Evolutionary conservation across 1,140 invertebrate species (phyloP).

Genomic region (Mylabris phalerata): DNA sequence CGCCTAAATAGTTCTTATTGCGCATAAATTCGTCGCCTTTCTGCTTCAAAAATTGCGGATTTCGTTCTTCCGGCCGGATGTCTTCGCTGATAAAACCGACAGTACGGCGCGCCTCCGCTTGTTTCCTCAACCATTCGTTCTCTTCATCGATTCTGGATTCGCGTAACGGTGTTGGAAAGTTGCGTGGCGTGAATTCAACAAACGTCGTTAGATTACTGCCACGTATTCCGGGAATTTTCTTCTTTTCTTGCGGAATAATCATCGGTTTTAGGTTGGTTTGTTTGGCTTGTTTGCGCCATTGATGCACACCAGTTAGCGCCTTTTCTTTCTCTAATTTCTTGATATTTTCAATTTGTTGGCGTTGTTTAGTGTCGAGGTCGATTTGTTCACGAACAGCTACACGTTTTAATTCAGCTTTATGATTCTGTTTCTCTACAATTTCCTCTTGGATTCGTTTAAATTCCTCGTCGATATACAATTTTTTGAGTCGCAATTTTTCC

Average conservation of each 20-base stretch:
- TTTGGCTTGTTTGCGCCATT: conserved; percentile 46
- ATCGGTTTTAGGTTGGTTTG: conserved; percentile 22
- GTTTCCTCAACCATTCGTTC: conserved; percentile 75
- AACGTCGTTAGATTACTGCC: conserved; percentile 49
- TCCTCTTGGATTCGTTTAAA: conserved; percentile 45
- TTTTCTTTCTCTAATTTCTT: conserved; percentile 50
- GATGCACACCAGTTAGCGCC: conserved; percentile 59
- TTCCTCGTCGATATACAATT: conserved; percentile 46
- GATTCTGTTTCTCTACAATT: conserved; percentile 47
- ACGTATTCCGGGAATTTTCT: conserved; percentile 50
- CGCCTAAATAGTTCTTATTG: conserved; percentile 66
- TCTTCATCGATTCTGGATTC: conserved; percentile 69
- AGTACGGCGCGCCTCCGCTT: conserved; percentile 63
- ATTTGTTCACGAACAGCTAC: conserved; percentile 56
- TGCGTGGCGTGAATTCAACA: conserved; percentile 66
- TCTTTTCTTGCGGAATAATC: conserved; percentile 18
- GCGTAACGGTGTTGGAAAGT: conserved; percentile 74
- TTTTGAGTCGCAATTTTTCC: conserved; percentile 49
- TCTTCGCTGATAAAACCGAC: conserved; percentile 69
- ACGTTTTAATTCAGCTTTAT: conserved; percentile 44
- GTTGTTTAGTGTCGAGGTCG: conserved; percentile 47
- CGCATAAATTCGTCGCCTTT: conserved; percentile 77
- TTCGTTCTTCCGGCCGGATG: conserved; percentile 71
- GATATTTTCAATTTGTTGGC: conserved; percentile 51
- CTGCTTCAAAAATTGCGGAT: conserved; percentile 73